Evolutionary conservation across 2,113 vertebrate species (phyloP).

Genomic region (Osmerus eperlanus): DNA sequence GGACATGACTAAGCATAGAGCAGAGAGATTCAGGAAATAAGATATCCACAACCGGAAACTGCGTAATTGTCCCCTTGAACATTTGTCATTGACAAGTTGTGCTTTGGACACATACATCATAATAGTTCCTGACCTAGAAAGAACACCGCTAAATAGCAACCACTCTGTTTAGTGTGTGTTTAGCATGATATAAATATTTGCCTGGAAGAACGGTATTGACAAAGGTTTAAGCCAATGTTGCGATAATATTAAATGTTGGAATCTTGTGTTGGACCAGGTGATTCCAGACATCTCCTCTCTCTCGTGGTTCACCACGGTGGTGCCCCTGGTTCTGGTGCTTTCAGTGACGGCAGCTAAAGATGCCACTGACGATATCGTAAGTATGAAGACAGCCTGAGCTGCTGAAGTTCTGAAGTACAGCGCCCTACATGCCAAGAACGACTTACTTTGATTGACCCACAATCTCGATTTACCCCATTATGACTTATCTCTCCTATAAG

Average conservation of each 20-base stretch:
- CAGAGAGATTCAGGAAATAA: slow-evolving; percentile 34
- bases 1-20: slow-evolving; percentile 16
- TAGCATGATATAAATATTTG: too few species aligned
- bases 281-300: slow-evolving; percentile 83
- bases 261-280: slow-evolving; percentile 63
- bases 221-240: background rate
- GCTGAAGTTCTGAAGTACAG: too few species aligned
- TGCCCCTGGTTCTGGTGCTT: slow-evolving; percentile 83
- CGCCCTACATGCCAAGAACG: too few species aligned
- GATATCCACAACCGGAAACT: slow-evolving; percentile 46
- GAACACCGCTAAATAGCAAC: background rate
- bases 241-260: background rate
- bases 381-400: slow-evolving; percentile 14
- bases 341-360: slow-evolving; percentile 87
- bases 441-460: background rate
- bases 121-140: background rate
- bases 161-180: too few species aligned
- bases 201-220: too few species aligned
- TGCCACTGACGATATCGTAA: slow-evolving; percentile 87
- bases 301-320: slow-evolving; percentile 81
- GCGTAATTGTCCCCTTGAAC: slow-evolving; percentile 16
- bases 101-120: background rate
- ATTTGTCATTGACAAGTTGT: background rate
- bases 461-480: too few species aligned
- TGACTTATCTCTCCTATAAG: too few species aligned